Evolutionary conservation across 2,888 invertebrate genomes (phyloP), one percentile per base, ranked within the genome.

Genomic region (Amiota minor): DNA sequence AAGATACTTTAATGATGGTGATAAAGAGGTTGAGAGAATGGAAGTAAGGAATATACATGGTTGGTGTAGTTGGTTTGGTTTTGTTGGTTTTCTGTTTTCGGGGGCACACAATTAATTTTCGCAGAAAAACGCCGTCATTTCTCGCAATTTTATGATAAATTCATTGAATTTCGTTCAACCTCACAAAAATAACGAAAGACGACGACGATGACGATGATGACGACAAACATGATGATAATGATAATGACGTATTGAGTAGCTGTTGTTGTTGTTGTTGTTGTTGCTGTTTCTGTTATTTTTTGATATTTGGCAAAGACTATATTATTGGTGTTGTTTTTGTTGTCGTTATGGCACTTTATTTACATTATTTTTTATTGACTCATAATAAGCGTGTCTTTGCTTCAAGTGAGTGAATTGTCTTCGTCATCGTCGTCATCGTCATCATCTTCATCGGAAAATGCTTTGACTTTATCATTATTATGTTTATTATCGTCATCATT

Each of bases 61-160:
- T 56, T 9, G 11, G 59, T 20, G 59, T 20, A 11, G 18, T 18
- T 18, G 9, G 18, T 59, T 59, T 35, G 35, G 35, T 35, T 35
- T 35, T 3, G 35, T 35, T 35, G 35, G 35, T 35, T 35, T 35
- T 35, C 35, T 6, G 35, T 35, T 35, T 35, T 35, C 35, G 35
- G 35, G 35, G 73, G 62, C 76, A 74, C 75, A 74, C 81, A 80
- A 85, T 83, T 84, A 81, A 84, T 81, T 86, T 87, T 87, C 87
- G 77, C 76, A 81, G 87, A 87, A 87, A 86, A 86, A 83, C 80
- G 81, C 77, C 81, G 79, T 78, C 80, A 84, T 87, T 87, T 87
- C 87, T 87, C 85, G 87, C 87, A 86, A 87, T 87, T 87, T 86
- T 83, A 82, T 84, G 85, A 83, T 84, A 85, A 87, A 87, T 87